Base-by-base conservation (phyloP, 2,888 invertebrate species). In the Homarus gammarus region DNA sequence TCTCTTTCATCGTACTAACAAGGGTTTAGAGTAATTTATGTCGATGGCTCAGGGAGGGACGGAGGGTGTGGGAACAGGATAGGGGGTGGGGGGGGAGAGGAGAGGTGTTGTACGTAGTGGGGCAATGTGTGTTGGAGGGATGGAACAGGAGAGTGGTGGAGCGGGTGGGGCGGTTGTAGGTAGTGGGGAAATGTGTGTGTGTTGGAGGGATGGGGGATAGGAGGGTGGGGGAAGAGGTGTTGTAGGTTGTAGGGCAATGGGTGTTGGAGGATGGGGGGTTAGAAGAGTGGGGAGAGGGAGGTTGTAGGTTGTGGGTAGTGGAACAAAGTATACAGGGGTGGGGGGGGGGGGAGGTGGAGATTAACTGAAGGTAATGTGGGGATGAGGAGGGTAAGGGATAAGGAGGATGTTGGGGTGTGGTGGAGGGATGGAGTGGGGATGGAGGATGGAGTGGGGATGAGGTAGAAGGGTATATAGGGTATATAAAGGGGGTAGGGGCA, bases 1-100 rank as follows among this genome's bases (percentile, higher is more conserved):
- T 87, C 86, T 79, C 86, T 87, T 87, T 87, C 86, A 87, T 87
- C 86, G 86, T 79, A 79, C 86, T 87, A 87, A 87, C 86, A 87
- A 87, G 86, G 86, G 79, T 87, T 87, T 79, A 72, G 79, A 78
- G 79, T 87, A 79, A 87, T 87, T 87, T 87, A 87, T 87, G 86
- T 87, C 86, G 86, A 87, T 79, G 86, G 38, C 70, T 15, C 40
- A 36, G 40, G 33, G 18, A 64, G 73, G 31, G 49, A 3, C 27
- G 75, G 75, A 31, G 72, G n/a, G 27, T 22, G 84, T 70, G 49
- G 38, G 22, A 0, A n/a, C n/a, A n/a, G n/a, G 15, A 68, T 12
- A 68, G 73, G 64, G 40, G 68, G 51, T 18, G 12, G 33, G 12
- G 51, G 6, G 75, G 18, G 2, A 22, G 31, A 18, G 61, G 10